Base-by-base conservation (phyloP, 2,113 vertebrate genomes). In the Lichenostomus cassidix region DNA sequence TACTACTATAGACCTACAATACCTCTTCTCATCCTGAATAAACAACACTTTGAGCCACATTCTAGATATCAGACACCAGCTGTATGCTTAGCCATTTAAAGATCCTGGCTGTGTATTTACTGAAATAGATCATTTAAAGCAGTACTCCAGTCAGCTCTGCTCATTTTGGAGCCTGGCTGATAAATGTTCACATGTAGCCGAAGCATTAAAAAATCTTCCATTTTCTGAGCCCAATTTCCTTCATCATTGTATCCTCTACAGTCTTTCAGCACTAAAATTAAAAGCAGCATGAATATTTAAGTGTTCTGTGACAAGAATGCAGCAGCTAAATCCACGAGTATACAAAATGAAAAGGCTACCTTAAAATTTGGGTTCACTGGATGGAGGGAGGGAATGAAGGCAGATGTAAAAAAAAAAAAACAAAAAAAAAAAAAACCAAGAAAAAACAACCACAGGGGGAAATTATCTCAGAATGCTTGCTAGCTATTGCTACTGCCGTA, bases 231-330 rank as follows among this genome's bases (percentile, higher is more conserved):
- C 53, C 62, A 80, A 58, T 71, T 53, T 91, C 37, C 68, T 73
- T 47, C 85, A 91, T 79, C 64, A 75, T 69, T 12, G 4, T 91
- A 81, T 68, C 65, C 87, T 65, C 94, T 94, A 62, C 78, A 94
- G 79, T 41, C 28, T 89, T 86, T 47, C 84, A 95, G 86, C 46
- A 82, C 63, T 65, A 67, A 83, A 74, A 95, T 65, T 73, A 94
- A 95, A 93, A 93, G 33, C 60, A 70, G 39, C 53, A 83, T 96
- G 81, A 80, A 76, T 92, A 93, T 70, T 92, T 55, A 94, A 96
- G 83, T 74, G 47, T 62, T 94, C 92, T 93, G 24, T 63, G 58
- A 90, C 80, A 80, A 94, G 81, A 90, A 83, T 29, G 14, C 77
- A 83, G 62, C 31, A 82, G 44, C 49, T 79, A 87, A 83, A 78